These are phyloP conservation scores for Ginglymostoma cirratum DNA, from an alignment of 2,113 vertebrate species.

Conservation along the genomic window DNA sequence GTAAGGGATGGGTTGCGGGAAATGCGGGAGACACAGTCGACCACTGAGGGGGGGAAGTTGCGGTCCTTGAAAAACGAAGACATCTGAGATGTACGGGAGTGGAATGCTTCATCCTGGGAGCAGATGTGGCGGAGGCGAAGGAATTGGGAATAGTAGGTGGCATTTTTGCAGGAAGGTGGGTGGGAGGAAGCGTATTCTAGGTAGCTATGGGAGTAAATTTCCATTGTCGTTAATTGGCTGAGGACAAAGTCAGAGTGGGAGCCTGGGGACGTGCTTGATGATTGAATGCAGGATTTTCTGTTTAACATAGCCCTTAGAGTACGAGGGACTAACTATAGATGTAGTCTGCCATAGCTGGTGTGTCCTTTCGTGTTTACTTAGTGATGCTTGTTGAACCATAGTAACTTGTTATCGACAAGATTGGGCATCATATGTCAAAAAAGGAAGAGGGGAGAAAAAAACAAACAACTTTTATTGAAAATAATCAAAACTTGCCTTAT, in stretches of 20 bases:
- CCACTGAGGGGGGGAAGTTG: no score
- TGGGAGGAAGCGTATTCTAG: no score
- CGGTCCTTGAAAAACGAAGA: no score
- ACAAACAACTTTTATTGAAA: background rate
- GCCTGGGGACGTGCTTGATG: background rate
- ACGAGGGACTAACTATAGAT: background rate
- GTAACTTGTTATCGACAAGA: background rate
- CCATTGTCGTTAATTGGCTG: background rate
- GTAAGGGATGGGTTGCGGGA: no score
- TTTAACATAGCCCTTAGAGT: background rate
- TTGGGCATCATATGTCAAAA: background rate
- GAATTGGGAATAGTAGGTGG: no score
- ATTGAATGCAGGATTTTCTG: background rate
- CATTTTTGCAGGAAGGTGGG: no score
- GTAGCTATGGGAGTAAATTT: no score
- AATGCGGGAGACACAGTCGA: no score
- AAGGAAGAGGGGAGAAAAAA: constrained; percentile 3
- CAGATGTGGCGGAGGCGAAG: no score
- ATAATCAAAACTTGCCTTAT: background rate
- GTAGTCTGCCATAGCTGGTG: no score
- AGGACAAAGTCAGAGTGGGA: background rate
- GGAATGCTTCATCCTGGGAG: no score
- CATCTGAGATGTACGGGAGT: no score
- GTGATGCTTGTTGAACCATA: background rate
- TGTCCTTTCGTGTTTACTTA: background rate